These are phyloP conservation scores for Macaria notata DNA, from an alignment of 2,888 invertebrate species.

Conservation along the genomic window DNA sequence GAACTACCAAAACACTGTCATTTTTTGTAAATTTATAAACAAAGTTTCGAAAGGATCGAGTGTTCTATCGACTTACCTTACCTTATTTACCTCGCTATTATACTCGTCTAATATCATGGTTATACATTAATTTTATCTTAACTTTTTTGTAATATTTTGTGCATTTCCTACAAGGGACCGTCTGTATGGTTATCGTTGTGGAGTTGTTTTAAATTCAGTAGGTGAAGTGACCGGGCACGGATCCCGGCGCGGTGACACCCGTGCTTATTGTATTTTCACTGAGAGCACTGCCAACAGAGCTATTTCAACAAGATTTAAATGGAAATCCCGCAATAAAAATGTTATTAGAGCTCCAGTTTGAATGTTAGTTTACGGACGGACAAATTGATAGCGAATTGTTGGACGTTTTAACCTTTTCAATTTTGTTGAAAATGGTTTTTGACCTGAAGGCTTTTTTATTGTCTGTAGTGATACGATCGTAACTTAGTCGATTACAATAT, in stretches of 20 bases:
- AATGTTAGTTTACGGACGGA: conserved; percentile 1
- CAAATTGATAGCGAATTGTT: conserved; percentile 7
- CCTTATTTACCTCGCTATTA: too few relatives aligned
- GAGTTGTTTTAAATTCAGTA: conserved; percentile 56
- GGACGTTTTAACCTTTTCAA: not conserved
- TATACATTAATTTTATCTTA: too few relatives aligned
- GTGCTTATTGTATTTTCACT: conserved; percentile 58
- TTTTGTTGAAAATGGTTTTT: not conserved
- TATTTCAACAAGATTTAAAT: conserved; percentile 39
- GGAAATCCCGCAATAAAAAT: conserved; percentile 33
- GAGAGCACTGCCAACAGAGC: conserved; percentile 34
- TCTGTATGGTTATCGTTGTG: conserved; percentile 9
- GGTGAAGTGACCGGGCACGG: conserved; percentile 43
- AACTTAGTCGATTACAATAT: too few relatives aligned
- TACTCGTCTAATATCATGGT: too few relatives aligned
- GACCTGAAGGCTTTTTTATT: too few relatives aligned
- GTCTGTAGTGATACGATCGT: too few relatives aligned
- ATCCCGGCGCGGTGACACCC: conserved; percentile 44
- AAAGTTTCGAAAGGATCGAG: too few relatives aligned
- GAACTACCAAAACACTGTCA: too few relatives aligned
- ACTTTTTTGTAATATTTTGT: too few relatives aligned
- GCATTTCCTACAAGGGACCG: too few relatives aligned
- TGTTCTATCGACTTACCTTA: too few relatives aligned
- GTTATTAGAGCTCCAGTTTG: conserved; percentile 29
- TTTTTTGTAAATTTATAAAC: too few relatives aligned